phyloP scores from a whole-genome alignment of 2,113 vertebrate species.

The Pampusana beccarii region DNA sequence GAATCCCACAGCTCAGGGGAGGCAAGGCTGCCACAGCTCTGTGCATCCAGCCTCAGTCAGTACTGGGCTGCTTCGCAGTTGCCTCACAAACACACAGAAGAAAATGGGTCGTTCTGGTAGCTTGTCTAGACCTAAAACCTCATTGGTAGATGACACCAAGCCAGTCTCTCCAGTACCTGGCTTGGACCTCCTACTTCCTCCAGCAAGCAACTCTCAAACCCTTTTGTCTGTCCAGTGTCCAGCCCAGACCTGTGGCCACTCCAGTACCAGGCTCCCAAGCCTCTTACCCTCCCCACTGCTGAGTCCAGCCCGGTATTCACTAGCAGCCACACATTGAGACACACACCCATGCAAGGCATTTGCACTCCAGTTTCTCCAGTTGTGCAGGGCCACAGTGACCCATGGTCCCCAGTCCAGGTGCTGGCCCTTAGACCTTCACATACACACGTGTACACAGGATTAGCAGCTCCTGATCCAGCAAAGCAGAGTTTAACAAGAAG shows the following conservation, averaged over 20 bases:
- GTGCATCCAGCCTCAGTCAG: background rate
- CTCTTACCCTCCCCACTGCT: background rate
- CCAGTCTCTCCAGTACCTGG: background rate
- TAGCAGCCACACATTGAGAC: background rate
- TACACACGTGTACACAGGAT: background rate
- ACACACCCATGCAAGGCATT: background rate
- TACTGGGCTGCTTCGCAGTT: background rate
- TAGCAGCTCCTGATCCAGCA: background rate
- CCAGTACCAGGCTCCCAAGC: background rate
- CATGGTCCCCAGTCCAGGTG: background rate
- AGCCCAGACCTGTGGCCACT: background rate
- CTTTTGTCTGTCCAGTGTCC: background rate
- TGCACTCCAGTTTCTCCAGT: background rate
- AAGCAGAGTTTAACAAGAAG: background rate
- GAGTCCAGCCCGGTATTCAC: background rate
- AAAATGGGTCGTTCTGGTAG: background rate
- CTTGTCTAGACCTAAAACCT: background rate
- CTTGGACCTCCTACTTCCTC: background rate
- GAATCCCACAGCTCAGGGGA: background rate
- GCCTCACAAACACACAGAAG: background rate
- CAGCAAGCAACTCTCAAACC: background rate
- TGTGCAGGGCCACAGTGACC: background rate
- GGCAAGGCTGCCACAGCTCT: too few relatives aligned
- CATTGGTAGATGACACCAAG: background rate
- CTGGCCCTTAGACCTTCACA: background rate